Evolutionary conservation across 2,113 vertebrate genomes (phyloP), one percentile per base, ranked within the genome.

Genomic region (Puma concolor): DNA sequence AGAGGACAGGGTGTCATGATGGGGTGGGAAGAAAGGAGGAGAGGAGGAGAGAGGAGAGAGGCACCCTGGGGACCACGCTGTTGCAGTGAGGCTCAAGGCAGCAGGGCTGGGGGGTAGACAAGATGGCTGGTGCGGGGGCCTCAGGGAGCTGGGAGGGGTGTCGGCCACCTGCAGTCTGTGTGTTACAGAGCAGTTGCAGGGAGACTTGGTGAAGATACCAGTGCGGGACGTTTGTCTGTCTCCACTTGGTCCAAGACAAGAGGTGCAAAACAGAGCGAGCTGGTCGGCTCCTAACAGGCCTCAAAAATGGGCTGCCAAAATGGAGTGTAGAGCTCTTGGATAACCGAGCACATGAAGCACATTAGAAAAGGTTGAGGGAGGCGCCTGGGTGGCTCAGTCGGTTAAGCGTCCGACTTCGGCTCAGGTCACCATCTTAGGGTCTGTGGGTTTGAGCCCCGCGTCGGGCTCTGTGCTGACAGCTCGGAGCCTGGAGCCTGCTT

Each of bases 81-180:
- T 25, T 52, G 33, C 25, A 54, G 9, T 12, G 52, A 44, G 48
- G 38, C 25, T 52, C 54, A 29, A 2, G 23, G 8, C 27, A 87
- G 67, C 17, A 36, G 60, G 11, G 29, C 10, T 12, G 13, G 66
- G 74, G 29, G 69, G 9, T 31, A 80, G 14, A 41, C 5, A 69
- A 10, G 36, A 13, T 2, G 0, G 19, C 8, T 12, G 38, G 5
- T 2, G 13, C 1, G 1, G 25, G 29, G 16, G 41, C 14, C 29
- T 44, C 4, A 38, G 79, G 71, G 57, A 67, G 54, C 25, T 3
- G 11, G 64, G 2, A 50, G 74, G 16, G 25, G 25, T 57, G 48
- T 33, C 13, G 63, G 81, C 16, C 16, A 67, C 29, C 5, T 38
- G 8, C 7, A 36, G 16, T 60, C 29, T 36, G 21, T n/a, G 25